Conservation (phyloP, 2,797 vertebrate genomes). For the Lagodon rhomboides region DNA sequence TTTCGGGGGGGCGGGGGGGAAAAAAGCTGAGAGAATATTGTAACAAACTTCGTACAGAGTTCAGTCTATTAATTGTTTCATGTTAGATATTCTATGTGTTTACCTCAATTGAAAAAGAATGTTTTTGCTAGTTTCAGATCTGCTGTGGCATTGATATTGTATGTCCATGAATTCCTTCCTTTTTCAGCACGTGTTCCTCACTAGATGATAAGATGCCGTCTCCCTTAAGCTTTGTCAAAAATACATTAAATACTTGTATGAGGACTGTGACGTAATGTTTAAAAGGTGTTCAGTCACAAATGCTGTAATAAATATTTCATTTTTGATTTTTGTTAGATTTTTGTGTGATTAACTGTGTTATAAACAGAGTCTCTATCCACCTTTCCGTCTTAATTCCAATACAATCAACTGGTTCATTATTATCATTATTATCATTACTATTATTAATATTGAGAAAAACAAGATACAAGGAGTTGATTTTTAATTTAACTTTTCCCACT, state of each 20-base stretch:
- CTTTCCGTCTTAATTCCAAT: constrained; percentile 27
- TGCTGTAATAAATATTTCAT: constrained; percentile 99
- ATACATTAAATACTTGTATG: constrained; percentile 99
- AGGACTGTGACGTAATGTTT: constrained; percentile 99
- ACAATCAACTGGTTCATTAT: constrained; percentile 28
- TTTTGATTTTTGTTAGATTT: constrained; percentile 99
- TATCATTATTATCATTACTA: constrained; percentile 15
- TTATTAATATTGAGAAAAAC: constrained; percentile 29
- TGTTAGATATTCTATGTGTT: constrained; percentile 99
- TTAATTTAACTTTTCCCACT: constrained; percentile 12
- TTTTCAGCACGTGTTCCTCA: constrained; percentile 99
- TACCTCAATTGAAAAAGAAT: constrained; percentile 99
- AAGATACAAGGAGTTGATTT: constrained; percentile 1
- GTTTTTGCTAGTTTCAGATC: constrained; percentile 99
- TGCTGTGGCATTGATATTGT: constrained; percentile 99
- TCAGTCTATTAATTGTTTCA: constrained; percentile 99
- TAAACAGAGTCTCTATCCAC: constrained; percentile 46
- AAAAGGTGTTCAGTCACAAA: constrained; percentile 99
- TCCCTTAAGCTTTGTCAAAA: constrained; percentile 99
- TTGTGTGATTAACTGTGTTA: constrained; percentile 89
- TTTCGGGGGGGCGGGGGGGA: constrained; percentile 74
- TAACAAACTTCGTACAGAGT: constrained; percentile 99
- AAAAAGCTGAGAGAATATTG: constrained; percentile 96
- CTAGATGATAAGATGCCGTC: constrained; percentile 99
- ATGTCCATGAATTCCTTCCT: constrained; percentile 99